Evolutionary conservation across 2,888 invertebrate species (phyloP).

Genomic region (Sepiola atlantica): DNA sequence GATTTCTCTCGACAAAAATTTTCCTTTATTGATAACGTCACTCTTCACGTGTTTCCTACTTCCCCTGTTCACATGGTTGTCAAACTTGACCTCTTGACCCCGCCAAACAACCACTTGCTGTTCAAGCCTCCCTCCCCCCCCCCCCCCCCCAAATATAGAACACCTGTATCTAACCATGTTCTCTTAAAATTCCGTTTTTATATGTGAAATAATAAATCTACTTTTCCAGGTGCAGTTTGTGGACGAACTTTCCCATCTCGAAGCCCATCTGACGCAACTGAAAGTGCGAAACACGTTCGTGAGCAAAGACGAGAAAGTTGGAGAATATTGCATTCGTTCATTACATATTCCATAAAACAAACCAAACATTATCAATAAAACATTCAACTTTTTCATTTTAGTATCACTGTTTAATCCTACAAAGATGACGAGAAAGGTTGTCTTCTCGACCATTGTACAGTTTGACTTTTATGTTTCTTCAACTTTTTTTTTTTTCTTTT

Average conservation of each 20-base stretch:
- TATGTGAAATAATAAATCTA: not conserved
- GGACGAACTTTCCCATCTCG: slow-evolving; percentile 50
- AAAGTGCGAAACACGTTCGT: slow-evolving; percentile 48
- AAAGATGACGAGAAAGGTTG: too few species aligned
- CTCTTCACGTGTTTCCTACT: too few species aligned
- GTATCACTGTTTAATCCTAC: too few species aligned
- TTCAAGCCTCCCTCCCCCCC: too few species aligned
- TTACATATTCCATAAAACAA: slow-evolving; percentile 48
- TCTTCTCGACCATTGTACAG: too few species aligned
- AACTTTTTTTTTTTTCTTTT: too few species aligned
- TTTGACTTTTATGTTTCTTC: too few species aligned
- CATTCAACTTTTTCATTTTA: not conserved
- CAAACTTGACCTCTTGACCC: not conserved
- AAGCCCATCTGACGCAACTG: slow-evolving; percentile 50
- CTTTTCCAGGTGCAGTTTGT: slow-evolving; percentile 49
- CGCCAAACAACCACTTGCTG: not conserved
- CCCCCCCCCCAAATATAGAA: too few species aligned
- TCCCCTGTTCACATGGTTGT: too few species aligned
- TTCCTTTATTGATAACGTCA: too few species aligned
- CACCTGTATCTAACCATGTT: too few species aligned
- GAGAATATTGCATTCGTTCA: slow-evolving; percentile 50
- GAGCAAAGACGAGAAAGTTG: slow-evolving; percentile 47
- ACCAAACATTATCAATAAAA: not conserved
- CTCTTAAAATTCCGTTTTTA: not conserved
- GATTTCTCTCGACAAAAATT: too few species aligned